Percentiles rank a stretch among this genome's conserved stretches.
Evolutionary conservation across 2,888 invertebrate genomes (phyloP).

Genomic region (Neoascia interrupta): DNA sequence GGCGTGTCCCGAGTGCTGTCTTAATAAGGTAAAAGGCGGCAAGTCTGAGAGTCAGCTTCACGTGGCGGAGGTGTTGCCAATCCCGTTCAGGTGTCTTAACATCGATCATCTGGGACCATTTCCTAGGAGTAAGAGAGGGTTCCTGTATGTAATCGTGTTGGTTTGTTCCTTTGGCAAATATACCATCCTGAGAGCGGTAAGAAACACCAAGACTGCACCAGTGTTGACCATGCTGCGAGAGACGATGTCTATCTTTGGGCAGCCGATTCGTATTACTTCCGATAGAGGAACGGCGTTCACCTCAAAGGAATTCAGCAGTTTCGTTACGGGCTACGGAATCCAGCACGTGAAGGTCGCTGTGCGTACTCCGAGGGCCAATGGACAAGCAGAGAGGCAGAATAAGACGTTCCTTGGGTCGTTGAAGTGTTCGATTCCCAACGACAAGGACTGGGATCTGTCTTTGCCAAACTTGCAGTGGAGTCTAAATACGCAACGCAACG

Average conservation of each 20-base stretch:
- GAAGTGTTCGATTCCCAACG: neutral
- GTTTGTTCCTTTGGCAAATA: conserved; percentile 61
- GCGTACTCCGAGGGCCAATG: neutral
- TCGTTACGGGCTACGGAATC: neutral
- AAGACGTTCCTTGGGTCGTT: neutral
- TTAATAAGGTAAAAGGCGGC: conserved; percentile 54
- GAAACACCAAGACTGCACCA: conserved; percentile 61
- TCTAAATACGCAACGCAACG: conserved; percentile 54
- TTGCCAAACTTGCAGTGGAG: conserved; percentile 60
- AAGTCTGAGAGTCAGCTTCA: conserved; percentile 62
- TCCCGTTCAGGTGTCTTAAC: conserved; percentile 61
- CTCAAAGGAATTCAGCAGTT: neutral
- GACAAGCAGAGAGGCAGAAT: neutral
- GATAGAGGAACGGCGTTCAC: neutral
- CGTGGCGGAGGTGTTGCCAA: conserved; percentile 24
- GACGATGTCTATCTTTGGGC: conserved; percentile 47
- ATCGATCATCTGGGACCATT: conserved; percentile 70
- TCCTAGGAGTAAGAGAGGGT: conserved; percentile 54
- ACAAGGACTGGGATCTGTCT: conserved; percentile 38
- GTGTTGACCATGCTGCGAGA: conserved; percentile 55
- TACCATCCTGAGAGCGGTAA: conserved; percentile 60
- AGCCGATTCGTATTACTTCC: too few relatives aligned
- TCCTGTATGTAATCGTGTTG: conserved; percentile 43
- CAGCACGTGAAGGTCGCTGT: neutral
- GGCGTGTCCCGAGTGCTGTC: too few relatives aligned